These are phyloP conservation scores for Capromys pilorides DNA, from an alignment of 2,797 vertebrate species.

Conservation along the genomic window DNA sequence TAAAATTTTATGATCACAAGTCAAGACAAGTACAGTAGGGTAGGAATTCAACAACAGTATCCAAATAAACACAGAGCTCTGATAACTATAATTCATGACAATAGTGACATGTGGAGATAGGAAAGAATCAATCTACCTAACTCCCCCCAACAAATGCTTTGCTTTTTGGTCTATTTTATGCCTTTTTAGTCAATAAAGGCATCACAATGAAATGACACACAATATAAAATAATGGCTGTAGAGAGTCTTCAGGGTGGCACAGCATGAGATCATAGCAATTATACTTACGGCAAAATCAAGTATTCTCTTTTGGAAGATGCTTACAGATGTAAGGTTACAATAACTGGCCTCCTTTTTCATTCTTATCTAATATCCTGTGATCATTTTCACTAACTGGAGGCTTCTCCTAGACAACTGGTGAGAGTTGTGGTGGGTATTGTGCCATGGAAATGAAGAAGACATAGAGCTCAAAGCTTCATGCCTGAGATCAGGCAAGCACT, in stretches of 20 bases:
- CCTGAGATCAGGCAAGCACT: not conserved
- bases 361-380: not conserved
- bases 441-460: not conserved
- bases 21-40: not conserved
- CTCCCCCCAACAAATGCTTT: not conserved
- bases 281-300: slow-evolving; percentile 2
- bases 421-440: not conserved
- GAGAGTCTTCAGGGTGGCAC: not conserved
- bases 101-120: not conserved
- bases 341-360: not conserved
- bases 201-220: not conserved
- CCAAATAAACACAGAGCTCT: not conserved
- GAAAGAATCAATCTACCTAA: not conserved
- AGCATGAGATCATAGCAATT: not conserved
- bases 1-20: slow-evolving; percentile 18
- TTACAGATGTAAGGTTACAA: not conserved
- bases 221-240: slow-evolving; percentile 11
- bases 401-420: not conserved
- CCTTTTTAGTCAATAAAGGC: slow-evolving; percentile 32
- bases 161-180: slow-evolving; percentile 37
- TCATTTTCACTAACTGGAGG: not conserved
- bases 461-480: not conserved
- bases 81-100: not conserved
- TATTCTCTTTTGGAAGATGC: not conserved
- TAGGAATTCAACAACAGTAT: not conserved